Evolutionary conservation across 2,113 vertebrate genomes (phyloP).

Genomic region (Cygnus buccinator): DNA sequence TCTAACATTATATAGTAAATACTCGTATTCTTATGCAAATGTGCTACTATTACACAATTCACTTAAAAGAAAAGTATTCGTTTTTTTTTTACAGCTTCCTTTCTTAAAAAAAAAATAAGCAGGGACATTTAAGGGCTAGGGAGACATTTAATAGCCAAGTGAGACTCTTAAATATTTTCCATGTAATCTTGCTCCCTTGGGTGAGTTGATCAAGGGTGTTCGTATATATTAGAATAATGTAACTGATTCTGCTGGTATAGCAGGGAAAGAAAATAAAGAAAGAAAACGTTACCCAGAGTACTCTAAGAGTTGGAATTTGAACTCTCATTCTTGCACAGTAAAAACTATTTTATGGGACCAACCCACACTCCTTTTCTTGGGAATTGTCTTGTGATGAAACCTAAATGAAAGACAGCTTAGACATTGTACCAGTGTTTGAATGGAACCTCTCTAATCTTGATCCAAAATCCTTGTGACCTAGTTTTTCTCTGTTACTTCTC

Average conservation of each 20-base stretch:
- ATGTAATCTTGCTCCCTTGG: not conserved
- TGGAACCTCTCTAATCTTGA: not conserved
- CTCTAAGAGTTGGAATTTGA: not conserved
- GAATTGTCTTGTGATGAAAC: not conserved
- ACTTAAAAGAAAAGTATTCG: not conserved
- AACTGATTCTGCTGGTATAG: not conserved
- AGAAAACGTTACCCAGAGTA: not conserved
- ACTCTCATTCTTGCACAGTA: not conserved
- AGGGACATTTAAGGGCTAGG: not conserved
- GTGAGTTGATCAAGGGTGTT: not conserved
- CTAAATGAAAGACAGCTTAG: constrained; percentile 14
- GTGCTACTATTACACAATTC: not conserved
- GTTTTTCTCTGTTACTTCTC: constrained; percentile 34
- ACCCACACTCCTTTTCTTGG: not conserved
- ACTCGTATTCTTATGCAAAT: not conserved
- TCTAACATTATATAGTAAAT: not conserved
- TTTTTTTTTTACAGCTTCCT: not conserved
- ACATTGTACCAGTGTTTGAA: not conserved
- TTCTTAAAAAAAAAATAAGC: not conserved
- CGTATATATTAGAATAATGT: not conserved
- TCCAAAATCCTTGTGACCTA: constrained; percentile 11
- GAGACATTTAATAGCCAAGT: not conserved
- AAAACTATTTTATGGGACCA: not conserved
- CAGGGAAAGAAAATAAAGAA: not conserved
- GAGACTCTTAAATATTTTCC: not conserved